Conservation (phyloP, 2,888 invertebrate species). For the Anoplius nigerrimus region DNA sequence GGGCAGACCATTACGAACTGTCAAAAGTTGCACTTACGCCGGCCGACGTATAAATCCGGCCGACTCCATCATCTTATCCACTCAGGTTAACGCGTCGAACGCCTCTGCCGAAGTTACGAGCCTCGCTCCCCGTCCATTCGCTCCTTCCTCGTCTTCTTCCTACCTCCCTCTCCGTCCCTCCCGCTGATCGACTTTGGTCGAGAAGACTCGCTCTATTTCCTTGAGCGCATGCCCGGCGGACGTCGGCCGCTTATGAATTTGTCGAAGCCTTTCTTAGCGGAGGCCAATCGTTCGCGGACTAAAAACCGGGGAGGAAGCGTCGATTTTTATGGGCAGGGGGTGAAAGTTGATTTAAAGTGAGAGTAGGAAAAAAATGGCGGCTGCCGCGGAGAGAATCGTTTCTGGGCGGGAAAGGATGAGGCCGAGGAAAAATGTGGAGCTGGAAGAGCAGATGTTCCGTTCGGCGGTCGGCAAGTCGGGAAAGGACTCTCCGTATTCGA, state of each 20-base stretch:
- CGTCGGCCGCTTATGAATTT: slow-evolving; percentile 54
- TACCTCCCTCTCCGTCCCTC: not conserved
- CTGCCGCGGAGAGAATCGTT: no score
- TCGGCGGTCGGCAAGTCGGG: slow-evolving; percentile 1
- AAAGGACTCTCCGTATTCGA: slow-evolving; percentile 7
- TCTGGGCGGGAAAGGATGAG: no score
- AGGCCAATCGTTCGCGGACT: slow-evolving; percentile 44
- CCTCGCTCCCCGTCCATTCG: slow-evolving; percentile 8
- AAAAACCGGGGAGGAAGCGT: no score
- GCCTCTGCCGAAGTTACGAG: slow-evolving; percentile 48
- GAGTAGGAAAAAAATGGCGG: no score
- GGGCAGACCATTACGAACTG: slow-evolving; percentile 45
- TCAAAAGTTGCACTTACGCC: slow-evolving; percentile 61
- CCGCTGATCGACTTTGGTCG: no score
- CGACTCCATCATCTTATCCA: slow-evolving; percentile 26
- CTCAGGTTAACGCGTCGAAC: slow-evolving; percentile 20
- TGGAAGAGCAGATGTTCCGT: slow-evolving; percentile 43
- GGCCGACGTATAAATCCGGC: slow-evolving; percentile 41
- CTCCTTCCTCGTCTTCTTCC: not conserved
- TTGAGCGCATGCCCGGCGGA: slow-evolving; percentile 48
- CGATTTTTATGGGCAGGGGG: no score
- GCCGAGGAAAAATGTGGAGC: slow-evolving; percentile 16
- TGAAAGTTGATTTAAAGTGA: no score
- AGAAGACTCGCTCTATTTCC: slow-evolving; percentile 18
- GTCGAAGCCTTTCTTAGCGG: slow-evolving; percentile 45